Evolutionary conservation across 2,797 vertebrate genomes (phyloP).

Genomic region (Pantherophis alleghaniensis): DNA sequence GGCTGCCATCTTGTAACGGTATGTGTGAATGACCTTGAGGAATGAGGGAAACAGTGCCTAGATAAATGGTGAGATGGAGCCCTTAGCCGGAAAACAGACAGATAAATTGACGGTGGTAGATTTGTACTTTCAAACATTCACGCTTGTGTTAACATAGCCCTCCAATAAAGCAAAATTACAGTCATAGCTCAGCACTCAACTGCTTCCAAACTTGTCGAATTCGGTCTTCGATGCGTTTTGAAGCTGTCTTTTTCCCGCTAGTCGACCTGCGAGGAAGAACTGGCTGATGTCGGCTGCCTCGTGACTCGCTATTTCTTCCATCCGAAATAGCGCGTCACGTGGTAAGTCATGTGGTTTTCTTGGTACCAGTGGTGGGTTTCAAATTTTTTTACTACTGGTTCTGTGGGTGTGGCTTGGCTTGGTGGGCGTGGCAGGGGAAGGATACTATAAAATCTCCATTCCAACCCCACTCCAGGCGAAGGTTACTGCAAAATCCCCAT

Average conservation of each 20-base stretch:
- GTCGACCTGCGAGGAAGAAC: neutral
- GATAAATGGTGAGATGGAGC: neutral
- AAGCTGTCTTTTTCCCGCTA: neutral
- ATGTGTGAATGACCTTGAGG: neutral
- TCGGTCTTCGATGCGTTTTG: neutral
- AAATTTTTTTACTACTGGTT: no score
- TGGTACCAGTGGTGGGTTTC: no score
- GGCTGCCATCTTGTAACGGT: neutral
- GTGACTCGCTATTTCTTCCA: no score
- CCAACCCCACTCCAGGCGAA: no score
- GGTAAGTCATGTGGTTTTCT: no score
- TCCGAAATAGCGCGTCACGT: no score
- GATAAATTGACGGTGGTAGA: neutral
- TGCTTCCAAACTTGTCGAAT: neutral
- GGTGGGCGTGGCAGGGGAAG: no score
- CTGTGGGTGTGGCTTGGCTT: no score
- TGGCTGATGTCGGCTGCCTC: neutral
- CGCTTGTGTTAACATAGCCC: neutral
- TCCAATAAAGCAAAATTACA: neutral
- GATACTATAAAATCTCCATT: no score
- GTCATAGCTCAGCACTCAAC: neutral
- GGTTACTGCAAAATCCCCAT: no score
- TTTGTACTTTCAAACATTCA: neutral
- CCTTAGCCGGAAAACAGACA: neutral
- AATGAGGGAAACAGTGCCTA: neutral